Conservation (phyloP, 2,888 invertebrate species). For the Eilema sororculum region DNA sequence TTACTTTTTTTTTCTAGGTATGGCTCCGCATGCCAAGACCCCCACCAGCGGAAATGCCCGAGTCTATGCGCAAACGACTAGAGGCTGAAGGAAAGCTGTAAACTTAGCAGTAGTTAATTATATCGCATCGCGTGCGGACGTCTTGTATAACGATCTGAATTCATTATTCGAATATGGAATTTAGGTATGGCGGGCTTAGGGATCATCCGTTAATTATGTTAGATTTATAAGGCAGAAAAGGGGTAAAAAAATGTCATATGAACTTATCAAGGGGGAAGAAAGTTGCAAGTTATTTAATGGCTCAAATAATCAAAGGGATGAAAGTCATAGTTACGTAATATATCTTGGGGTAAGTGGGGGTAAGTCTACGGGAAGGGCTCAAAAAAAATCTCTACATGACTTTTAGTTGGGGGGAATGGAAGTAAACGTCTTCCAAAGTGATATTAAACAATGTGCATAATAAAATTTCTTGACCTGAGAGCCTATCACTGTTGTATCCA, state of each 20-base stretch:
- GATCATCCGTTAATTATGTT: background rate
- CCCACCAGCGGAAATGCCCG: constrained; percentile 98
- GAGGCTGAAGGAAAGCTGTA: constrained; percentile 79
- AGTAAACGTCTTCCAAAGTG: background rate
- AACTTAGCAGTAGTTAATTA: constrained; percentile 36
- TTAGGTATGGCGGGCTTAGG: background rate
- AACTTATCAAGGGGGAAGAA: too few species aligned
- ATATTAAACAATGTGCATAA: too few species aligned
- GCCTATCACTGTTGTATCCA: too few species aligned
- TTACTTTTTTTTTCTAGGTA: constrained; percentile 71
- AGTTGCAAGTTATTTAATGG: too few species aligned
- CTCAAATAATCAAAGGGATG: too few species aligned
- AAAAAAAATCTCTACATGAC: background rate
- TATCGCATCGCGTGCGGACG: constrained; percentile 37
- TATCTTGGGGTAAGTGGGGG: too few species aligned
- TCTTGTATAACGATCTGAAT: background rate
- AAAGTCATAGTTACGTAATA: too few species aligned
- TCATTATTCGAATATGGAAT: constrained; percentile 11
- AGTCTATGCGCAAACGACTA: constrained; percentile 92
- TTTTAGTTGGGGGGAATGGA: background rate
- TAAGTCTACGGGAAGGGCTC: too few species aligned
- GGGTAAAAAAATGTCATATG: background rate
- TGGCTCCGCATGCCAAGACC: constrained; percentile 95
- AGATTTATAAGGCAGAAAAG: background rate
- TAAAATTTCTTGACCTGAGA: too few species aligned